A percentile compares a stretch with the other conserved stretches of the same genome.
These are phyloP conservation scores for Stenopsyche tienmushanensis DNA, from an alignment of 1,140 invertebrate genomes.

Conservation along the genomic window DNA sequence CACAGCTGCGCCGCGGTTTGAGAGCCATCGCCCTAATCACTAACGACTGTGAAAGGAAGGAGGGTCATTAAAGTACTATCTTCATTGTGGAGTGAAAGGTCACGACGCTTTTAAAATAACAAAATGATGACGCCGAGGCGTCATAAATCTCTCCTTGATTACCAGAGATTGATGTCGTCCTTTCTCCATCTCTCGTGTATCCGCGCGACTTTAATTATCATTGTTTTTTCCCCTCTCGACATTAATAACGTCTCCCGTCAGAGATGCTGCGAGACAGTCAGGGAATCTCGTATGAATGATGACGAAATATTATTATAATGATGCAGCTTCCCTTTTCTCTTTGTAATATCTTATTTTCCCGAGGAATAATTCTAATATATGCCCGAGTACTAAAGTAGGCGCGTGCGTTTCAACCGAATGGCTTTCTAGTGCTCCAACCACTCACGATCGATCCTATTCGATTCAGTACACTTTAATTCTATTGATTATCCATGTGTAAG, in stretches of 20 bases:
- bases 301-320: constrained; percentile 17
- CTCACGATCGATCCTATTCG: too few species aligned
- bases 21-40: background rate
- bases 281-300: constrained; percentile 27
- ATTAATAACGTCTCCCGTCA: constrained; percentile 21
- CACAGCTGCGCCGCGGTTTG: too few species aligned
- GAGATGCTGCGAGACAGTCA: constrained; percentile 17
- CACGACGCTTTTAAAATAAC: constrained; percentile 40
- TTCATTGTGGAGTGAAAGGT: constrained; percentile 22
- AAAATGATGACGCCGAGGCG: constrained; percentile 26
- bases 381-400: too few species aligned
- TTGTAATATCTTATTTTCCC: background rate
- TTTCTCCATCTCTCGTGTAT: constrained; percentile 6
- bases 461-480: too few species aligned
- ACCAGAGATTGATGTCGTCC: constrained; percentile 32
- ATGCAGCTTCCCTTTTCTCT: constrained; percentile 1
- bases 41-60: background rate
- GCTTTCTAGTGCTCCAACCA: too few species aligned
- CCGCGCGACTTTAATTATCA: constrained; percentile 33
- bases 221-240: constrained; percentile 28
- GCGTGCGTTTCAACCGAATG: background rate
- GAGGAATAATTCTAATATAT: background rate
- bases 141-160: constrained; percentile 35
- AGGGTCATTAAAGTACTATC: constrained; percentile 14
- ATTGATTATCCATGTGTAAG: too few species aligned